phyloP scores from a whole-genome alignment of 2,888 invertebrate genomes.

The Drosophila demipolita region DNA sequence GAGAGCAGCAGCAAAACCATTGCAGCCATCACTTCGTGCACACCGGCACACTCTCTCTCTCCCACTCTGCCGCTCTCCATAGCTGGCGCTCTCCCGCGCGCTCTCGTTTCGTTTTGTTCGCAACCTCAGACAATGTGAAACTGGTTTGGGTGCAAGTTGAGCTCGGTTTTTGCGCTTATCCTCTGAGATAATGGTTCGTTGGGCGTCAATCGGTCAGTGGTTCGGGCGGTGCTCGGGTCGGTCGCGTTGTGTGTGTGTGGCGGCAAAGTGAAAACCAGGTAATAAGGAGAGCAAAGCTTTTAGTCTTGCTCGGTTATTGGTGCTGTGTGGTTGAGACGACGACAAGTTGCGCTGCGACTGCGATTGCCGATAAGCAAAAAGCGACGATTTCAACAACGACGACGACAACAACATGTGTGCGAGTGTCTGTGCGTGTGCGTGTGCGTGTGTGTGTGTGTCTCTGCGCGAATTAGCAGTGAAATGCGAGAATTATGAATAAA shows the following conservation, averaged over 20 bases:
- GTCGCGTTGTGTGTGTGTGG: constrained; percentile 18
- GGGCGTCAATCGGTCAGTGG: constrained; percentile 43
- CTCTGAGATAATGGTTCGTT: constrained; percentile 60
- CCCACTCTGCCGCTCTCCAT: constrained; percentile 2
- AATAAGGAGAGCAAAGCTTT: constrained; percentile 83
- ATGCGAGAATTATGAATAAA: constrained; percentile 47
- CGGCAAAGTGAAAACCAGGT: constrained; percentile 79
- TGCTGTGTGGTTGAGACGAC: constrained; percentile 82
- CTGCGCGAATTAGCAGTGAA: constrained; percentile 50
- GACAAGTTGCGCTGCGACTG: constrained; percentile 52
- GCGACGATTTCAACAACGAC: constrained; percentile 33
- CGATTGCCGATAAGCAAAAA: constrained; percentile 13
- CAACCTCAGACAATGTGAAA: constrained; percentile 72
- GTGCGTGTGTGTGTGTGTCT: constrained; percentile 17
- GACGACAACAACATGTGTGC: constrained; percentile 16
- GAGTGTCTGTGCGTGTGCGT: constrained; percentile 24
- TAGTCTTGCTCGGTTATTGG: constrained; percentile 83
- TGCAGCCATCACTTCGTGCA: constrained; percentile 42
- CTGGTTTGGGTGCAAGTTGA: constrained; percentile 51
- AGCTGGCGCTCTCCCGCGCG: constrained; percentile 10
- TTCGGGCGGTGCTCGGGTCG: constrained; percentile 19
- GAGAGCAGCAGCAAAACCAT: neutral
- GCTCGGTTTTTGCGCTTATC: constrained; percentile 64
- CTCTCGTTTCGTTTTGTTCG: constrained; percentile 17
- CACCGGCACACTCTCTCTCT: neutral